These are phyloP conservation scores for Tiliacea aurago DNA, from an alignment of 2,888 invertebrate genomes.

Conservation along the genomic window DNA sequence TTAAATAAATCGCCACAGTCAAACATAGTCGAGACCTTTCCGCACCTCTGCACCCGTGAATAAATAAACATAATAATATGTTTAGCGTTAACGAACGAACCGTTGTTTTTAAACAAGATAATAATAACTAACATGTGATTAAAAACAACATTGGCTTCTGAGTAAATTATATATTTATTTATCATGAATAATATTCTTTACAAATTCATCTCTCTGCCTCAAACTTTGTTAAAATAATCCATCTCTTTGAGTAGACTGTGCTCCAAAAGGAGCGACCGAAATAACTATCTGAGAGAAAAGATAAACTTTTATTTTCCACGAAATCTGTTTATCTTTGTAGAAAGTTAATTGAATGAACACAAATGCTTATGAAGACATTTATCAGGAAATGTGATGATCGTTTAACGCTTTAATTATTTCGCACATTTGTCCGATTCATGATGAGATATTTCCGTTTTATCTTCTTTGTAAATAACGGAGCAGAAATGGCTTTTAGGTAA, in stretches of 20 bases:
- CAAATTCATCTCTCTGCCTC: slow-evolving; percentile 20
- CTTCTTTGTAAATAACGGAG: slow-evolving; percentile 37
- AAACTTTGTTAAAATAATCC: slow-evolving; percentile 41
- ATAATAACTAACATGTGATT: slow-evolving; percentile 36
- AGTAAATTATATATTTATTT: slow-evolving; percentile 14
- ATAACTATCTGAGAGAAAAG: slow-evolving; percentile 45
- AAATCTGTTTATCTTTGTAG: slow-evolving; percentile 38
- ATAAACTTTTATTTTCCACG: slow-evolving; percentile 36
- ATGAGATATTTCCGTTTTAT: slow-evolving; percentile 32
- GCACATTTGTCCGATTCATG: slow-evolving; percentile 21
- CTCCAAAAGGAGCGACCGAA: slow-evolving; percentile 51
- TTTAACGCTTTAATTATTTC: slow-evolving; percentile 38
- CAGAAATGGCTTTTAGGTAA: slow-evolving; percentile 31
- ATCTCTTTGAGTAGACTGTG: slow-evolving; percentile 39
- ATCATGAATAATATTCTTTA: slow-evolving; percentile 23
- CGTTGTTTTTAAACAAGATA: slow-evolving; percentile 57
- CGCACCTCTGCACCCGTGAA: slow-evolving; percentile 80
- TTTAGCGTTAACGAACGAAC: slow-evolving; percentile 73
- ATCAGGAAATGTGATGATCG: slow-evolving; percentile 15
- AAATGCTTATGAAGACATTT: slow-evolving; percentile 31
- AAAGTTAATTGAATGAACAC: slow-evolving; percentile 29
- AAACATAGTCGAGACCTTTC: slow-evolving; percentile 83
- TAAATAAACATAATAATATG: slow-evolving; percentile 82
- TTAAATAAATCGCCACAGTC: slow-evolving; percentile 86
- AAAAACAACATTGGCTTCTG: slow-evolving; percentile 23